Percentiles rank a stretch among this genome's conserved stretches.
Evolutionary conservation across 2,797 vertebrate species (phyloP).

Genomic region (Microcaecilia unicolor): DNA sequence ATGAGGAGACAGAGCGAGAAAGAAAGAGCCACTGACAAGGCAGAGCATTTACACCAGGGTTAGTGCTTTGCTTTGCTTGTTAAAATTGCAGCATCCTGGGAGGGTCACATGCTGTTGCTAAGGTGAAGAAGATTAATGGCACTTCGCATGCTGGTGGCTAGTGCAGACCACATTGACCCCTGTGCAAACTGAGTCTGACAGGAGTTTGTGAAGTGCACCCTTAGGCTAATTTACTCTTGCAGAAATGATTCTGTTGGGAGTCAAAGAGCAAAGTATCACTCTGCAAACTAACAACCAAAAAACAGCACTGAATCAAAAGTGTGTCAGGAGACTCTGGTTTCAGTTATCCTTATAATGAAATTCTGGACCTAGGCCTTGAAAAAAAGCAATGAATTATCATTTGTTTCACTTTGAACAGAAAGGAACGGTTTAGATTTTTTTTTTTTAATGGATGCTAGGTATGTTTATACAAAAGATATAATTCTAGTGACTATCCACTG

Average conservation of each 20-base stretch:
- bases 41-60: conserved; percentile 6
- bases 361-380: too few relatives aligned
- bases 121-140: conserved; percentile 35
- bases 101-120: conserved; percentile 8
- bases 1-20: conserved; percentile 3
- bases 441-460: too few relatives aligned
- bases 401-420: too few relatives aligned
- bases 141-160: conserved; percentile 14
- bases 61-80: conserved; percentile 11
- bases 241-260: conserved; percentile 19
- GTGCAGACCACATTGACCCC: conserved; percentile 23
- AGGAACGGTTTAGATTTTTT: too few relatives aligned
- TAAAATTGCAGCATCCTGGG: conserved; percentile 13
- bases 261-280: conserved; percentile 21
- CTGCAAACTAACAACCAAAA: conserved; percentile 3
- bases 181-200: conserved; percentile 15
- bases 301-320: not conserved
- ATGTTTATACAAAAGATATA: too few relatives aligned
- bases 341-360: too few relatives aligned
- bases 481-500: too few relatives aligned
- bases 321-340: conserved; percentile 1
- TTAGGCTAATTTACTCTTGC: conserved; percentile 26
- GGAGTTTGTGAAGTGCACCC: conserved; percentile 19
- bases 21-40: conserved; percentile 3
- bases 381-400: too few relatives aligned